Evolutionary conservation across 2,797 vertebrate genomes (phyloP), one percentile per base, ranked within the genome.

Genomic region (Salarias fasciatus): DNA sequence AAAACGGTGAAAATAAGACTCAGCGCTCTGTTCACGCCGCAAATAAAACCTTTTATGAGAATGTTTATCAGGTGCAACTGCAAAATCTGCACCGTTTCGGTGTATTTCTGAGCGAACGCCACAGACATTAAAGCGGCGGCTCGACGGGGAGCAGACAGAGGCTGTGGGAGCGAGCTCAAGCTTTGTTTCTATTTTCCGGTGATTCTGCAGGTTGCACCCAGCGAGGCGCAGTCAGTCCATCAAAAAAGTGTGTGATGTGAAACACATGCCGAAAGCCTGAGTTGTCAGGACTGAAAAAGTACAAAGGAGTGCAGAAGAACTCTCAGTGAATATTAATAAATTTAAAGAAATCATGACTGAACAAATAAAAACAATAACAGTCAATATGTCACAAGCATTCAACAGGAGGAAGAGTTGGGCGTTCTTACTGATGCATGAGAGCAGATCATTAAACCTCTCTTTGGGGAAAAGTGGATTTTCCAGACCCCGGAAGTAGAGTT

Each of bases 381-480:
- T 35, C 5, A 0, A 45, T 30, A 18, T 7, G 30, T 18, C 36
- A 44, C 9, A 5, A 8, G 52, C 53, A 14, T 41, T 45, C 1
- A 53, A 24, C 8, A 29, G 36, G 38, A 5, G 11, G 3, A 41
- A n/a, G 9, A 4, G 47, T 11, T 42, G 13, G 50, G 5, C 71
- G n/a, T 63, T 94, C 97, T 97, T 95, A 99, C 97, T 94, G 94
- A 98, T 92, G 93, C 94, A 95, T 75, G 96, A 95, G 82, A 99
- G 95, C 83, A 99, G 95, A 79, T 99, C 97, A 75, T 91, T 97
- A 93, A 99, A 99, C 90, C 95, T 95, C 93, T 99, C 97, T 91
- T 96, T 99, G 83, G 97, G 96, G 93, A 99, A 98, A 77, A 98
- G 94, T 58, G 97, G 95, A 84, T 98, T 99, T 92, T 99, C 97